Percentiles rank a stretch among this genome's conserved stretches.
Conservation (phyloP, 2,888 invertebrate species). For the Leucophora obtusa region DNA sequence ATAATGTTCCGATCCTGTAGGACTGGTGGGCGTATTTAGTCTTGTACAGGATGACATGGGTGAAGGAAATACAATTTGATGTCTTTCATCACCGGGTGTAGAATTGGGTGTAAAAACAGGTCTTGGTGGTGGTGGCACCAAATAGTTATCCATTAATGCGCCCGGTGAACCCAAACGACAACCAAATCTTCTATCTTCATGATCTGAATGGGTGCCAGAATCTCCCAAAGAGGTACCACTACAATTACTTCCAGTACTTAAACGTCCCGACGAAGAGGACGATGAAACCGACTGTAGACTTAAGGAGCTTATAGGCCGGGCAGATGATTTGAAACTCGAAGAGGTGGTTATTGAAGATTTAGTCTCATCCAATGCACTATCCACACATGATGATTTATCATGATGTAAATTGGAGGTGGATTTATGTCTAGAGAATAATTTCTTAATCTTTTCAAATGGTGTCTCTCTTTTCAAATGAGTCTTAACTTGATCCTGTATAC, state of each 20-base stretch:
- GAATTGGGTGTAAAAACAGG: slow-evolving; percentile 78
- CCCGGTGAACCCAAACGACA: slow-evolving; percentile 76
- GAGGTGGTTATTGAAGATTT: slow-evolving; percentile 77
- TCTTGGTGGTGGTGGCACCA: slow-evolving; percentile 83
- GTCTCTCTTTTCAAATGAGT: slow-evolving; percentile 87
- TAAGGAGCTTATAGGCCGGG: slow-evolving; percentile 84
- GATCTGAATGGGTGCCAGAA: slow-evolving; percentile 91
- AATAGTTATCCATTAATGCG: slow-evolving; percentile 81
- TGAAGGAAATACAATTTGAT: slow-evolving; percentile 75
- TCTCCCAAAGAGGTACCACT: slow-evolving; percentile 90
- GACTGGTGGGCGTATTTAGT: slow-evolving; percentile 76
- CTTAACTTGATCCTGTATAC: slow-evolving; percentile 88
- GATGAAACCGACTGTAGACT: slow-evolving; percentile 85
- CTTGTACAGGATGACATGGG: slow-evolving; percentile 74
- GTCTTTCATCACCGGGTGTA: slow-evolving; percentile 77
- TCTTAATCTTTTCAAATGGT: slow-evolving; percentile 88
- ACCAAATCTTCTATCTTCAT: slow-evolving; percentile 83
- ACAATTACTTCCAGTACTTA: slow-evolving; percentile 86
- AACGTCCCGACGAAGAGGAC: slow-evolving; percentile 86
- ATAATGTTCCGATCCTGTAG: slow-evolving; percentile 75
- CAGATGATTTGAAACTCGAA: slow-evolving; percentile 76
- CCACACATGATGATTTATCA: slow-evolving; percentile 69
- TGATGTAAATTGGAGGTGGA: slow-evolving; percentile 71
- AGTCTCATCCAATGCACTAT: slow-evolving; percentile 75
- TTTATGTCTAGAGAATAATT: slow-evolving; percentile 85